These are phyloP conservation scores for Bugulina stolonifera DNA, from an alignment of 2,888 invertebrate genomes.

Conservation along the genomic window DNA sequence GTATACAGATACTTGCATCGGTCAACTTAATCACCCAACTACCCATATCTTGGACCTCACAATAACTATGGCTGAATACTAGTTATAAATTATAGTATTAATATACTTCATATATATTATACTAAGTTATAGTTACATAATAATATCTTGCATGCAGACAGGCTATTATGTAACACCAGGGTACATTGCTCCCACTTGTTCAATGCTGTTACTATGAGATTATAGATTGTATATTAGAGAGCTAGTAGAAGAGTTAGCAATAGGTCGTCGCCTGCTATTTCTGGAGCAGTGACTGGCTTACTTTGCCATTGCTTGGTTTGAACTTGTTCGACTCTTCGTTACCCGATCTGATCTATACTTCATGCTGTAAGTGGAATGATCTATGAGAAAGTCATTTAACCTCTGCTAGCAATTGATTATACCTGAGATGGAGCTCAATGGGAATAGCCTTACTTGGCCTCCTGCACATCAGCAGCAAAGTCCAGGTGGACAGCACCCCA, in stretches of 20 bases:
- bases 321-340: neutral
- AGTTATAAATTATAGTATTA: too few relatives aligned
- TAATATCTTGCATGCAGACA: too few relatives aligned
- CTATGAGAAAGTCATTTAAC: slow-evolving; percentile 16
- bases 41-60: too few relatives aligned
- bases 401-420: neutral
- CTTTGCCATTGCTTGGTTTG: neutral
- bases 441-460: slow-evolving; percentile 11
- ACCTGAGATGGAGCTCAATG: slow-evolving; percentile 1
- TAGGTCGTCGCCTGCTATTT: slow-evolving; percentile 1
- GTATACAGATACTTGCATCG: too few relatives aligned
- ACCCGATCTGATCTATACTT: neutral
- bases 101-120: too few relatives aligned
- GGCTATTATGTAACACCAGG: neutral
- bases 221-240: slow-evolving; percentile 7
- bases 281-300: neutral
- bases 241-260: neutral
- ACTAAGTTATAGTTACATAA: too few relatives aligned
- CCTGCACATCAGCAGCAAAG: neutral
- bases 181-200: neutral
- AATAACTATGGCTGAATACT: too few relatives aligned
- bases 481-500: neutral
- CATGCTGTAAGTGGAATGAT: slow-evolving; percentile 2
- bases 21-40: too few relatives aligned
- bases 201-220: slow-evolving; percentile 9